Evolutionary conservation across 2,113 vertebrate genomes (phyloP).

Genomic region (Microcebus tavaratra): DNA sequence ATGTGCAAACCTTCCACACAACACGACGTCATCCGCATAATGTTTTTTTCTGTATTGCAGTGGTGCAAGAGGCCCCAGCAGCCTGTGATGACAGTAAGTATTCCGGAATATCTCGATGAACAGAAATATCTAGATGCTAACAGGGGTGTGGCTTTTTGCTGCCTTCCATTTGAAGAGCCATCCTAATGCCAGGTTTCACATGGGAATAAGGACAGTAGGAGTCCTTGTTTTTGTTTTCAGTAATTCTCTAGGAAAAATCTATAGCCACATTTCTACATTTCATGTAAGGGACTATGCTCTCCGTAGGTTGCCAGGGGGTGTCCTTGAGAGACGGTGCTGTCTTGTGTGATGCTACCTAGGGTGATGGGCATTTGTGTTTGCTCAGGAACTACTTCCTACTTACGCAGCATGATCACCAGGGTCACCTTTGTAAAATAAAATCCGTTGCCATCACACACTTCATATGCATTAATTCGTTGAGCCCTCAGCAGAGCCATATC

Average conservation of each 20-base stretch:
- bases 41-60: not conserved
- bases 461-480: not conserved
- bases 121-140: not conserved
- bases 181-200: too few species aligned
- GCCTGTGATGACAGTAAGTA: rapidly evolving
- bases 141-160: not conserved
- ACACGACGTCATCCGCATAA: not conserved
- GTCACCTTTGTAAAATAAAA: not conserved
- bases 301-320: too few species aligned
- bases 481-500: not conserved
- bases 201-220: too few species aligned
- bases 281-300: not conserved
- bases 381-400: not conserved
- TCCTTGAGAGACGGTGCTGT: too few species aligned
- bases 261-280: too few species aligned
- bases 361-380: too few species aligned
- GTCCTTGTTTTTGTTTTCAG: too few species aligned
- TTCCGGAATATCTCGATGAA: not conserved
- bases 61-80: not conserved
- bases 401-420: not conserved
- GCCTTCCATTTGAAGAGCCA: too few species aligned
- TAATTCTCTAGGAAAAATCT: too few species aligned
- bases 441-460: not conserved
- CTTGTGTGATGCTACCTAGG: too few species aligned
- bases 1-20: too few species aligned